A percentile compares a stretch with the other conserved stretches of the same genome.
phyloP scores from a whole-genome alignment of 2,888 invertebrate species.

The Cosmopolites sordidus region DNA sequence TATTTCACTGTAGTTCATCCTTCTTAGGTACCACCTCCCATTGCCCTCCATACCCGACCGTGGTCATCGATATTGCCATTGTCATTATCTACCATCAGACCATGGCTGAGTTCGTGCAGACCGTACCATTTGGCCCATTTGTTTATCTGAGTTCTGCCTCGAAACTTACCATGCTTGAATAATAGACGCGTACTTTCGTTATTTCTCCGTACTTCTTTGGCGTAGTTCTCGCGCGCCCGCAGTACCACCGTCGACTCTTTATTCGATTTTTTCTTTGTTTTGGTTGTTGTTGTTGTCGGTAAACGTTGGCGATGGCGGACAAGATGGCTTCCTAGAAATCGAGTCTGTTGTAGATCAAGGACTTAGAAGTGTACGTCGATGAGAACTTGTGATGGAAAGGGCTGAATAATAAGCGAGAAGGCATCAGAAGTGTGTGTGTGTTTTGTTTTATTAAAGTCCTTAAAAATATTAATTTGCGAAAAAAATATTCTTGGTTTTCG shows the following conservation, averaged over 20 bases:
- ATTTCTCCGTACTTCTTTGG: conserved; percentile 1
- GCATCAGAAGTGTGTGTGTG: too few species aligned
- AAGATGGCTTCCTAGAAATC: conserved; percentile 26
- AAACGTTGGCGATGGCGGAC: conserved; percentile 19
- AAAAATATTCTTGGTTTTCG: too few species aligned
- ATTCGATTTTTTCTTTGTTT: conserved; percentile 6
- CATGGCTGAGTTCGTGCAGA: background rate
- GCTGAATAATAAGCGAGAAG: too few species aligned
- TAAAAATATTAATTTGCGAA: too few species aligned
- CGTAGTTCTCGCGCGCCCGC: conserved; percentile 17
- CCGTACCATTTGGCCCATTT: conserved; percentile 43
- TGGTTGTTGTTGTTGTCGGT: conserved; percentile 15
- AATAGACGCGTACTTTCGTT: conserved; percentile 45
- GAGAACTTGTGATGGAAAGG: too few species aligned
- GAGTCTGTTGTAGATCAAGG: too few species aligned
- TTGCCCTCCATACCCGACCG: background rate
- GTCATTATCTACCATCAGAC: background rate
- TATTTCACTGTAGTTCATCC: too few species aligned
- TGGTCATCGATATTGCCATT: background rate
- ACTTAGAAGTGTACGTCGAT: too few species aligned
- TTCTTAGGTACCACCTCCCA: too few species aligned
- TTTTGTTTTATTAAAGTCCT: too few species aligned
- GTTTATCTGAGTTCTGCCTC: conserved; percentile 44
- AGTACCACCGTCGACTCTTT: conserved; percentile 3
- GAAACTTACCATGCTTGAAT: conserved; percentile 40